phyloP scores from a whole-genome alignment of 2,888 invertebrate genomes.

The Smittia sp. region DNA sequence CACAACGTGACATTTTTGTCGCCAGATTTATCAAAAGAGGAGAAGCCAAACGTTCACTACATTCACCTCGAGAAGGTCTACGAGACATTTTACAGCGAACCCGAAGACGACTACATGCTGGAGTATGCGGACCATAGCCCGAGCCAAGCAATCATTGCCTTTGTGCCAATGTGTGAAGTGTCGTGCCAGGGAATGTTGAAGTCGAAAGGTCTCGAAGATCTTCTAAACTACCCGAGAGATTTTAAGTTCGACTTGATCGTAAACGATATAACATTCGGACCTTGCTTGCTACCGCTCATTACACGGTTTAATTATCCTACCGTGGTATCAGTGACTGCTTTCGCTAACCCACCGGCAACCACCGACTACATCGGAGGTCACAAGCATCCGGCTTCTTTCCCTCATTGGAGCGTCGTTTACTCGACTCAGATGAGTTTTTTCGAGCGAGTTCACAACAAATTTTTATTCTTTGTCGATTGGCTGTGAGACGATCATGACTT shows the following conservation, averaged over 20 bases:
- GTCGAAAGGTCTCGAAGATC: constrained; percentile 46
- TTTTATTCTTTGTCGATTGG: constrained; percentile 43
- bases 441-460: constrained; percentile 42
- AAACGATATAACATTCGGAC: constrained; percentile 45
- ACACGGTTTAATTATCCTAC: constrained; percentile 47
- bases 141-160: neutral
- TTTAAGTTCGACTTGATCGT: constrained; percentile 48
- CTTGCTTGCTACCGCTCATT: constrained; percentile 46
- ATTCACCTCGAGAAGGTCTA: constrained; percentile 47
- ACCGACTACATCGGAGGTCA: constrained; percentile 43
- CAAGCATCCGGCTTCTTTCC: constrained; percentile 44
- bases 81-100: neutral
- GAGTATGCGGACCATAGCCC: neutral
- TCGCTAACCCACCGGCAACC: constrained; percentile 43
- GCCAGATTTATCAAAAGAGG: constrained; percentile 44
- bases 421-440: constrained; percentile 43
- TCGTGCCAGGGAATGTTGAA: constrained; percentile 9
- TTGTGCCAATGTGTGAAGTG: too few species aligned
- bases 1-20: constrained; percentile 45
- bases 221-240: constrained; percentile 46
- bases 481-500: constrained; percentile 43
- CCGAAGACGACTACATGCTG: neutral
- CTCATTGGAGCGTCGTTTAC: constrained; percentile 40
- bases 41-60: constrained; percentile 45
- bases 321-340: constrained; percentile 45